These are phyloP conservation scores for Rhodeus uyekii DNA, from an alignment of 2,797 vertebrate species.

Conservation along the genomic window DNA sequence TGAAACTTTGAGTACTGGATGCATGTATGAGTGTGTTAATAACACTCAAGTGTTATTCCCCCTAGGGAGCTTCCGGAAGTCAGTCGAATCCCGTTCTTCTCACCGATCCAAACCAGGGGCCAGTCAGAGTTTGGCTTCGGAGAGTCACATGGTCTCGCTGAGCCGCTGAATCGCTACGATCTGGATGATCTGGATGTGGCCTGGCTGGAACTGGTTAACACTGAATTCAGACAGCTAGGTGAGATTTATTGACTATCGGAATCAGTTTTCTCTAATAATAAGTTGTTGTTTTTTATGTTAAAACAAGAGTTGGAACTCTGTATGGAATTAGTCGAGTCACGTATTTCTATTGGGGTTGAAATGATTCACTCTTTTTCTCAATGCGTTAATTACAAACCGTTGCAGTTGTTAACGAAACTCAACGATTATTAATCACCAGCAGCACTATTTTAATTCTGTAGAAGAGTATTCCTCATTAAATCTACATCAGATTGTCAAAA, in stretches of 20 bases:
- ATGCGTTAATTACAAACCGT: neutral
- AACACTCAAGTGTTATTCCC: slow-evolving; percentile 15
- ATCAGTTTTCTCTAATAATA: neutral
- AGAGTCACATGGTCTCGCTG: slow-evolving; percentile 68
- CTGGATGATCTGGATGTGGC: slow-evolving; percentile 92
- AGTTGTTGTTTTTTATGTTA: neutral
- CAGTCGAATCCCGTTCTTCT: slow-evolving; percentile 55
- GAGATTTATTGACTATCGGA: slow-evolving; percentile 48
- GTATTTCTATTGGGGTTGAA: neutral
- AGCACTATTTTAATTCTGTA: no score
- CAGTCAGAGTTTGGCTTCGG: slow-evolving; percentile 56
- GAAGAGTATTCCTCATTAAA: no score
- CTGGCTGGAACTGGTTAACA: slow-evolving; percentile 93
- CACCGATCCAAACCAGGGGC: slow-evolving; percentile 59
- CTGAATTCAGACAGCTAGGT: slow-evolving; percentile 94
- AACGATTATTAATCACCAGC: no score
- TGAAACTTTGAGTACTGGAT: neutral
- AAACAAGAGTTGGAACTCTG: neutral
- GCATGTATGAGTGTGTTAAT: neutral
- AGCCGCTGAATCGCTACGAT: slow-evolving; percentile 87
- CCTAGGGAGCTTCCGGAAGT: slow-evolving; percentile 68
- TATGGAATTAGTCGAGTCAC: neutral
- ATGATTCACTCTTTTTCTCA: neutral
- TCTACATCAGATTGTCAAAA: no score
- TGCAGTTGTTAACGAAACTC: no score